Conservation (phyloP, 1,140 invertebrate species). For the Teleogryllus occipitalis region DNA sequence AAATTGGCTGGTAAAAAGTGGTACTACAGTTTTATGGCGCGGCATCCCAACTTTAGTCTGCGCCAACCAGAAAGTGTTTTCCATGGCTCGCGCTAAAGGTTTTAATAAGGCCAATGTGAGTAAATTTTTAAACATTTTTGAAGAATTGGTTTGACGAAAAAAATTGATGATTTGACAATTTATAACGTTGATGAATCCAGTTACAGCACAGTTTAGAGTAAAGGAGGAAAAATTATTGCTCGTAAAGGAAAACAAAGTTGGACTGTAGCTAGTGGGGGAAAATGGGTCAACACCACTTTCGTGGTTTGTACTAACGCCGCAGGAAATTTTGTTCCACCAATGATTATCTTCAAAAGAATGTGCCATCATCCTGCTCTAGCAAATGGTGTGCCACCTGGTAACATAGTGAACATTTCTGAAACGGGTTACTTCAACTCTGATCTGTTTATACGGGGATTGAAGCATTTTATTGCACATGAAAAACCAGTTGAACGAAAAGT, state of each 20-base stretch:
- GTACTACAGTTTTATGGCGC: not conserved
- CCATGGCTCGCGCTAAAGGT: slow-evolving; percentile 30
- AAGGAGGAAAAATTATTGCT: not conserved
- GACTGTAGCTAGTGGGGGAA: not conserved
- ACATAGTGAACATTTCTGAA: not conserved
- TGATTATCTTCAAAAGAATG: not conserved
- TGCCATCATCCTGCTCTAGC: not conserved
- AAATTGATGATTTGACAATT: slow-evolving; percentile 31
- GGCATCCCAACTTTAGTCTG: not conserved
- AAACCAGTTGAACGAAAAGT: not conserved
- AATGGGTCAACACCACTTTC: not conserved
- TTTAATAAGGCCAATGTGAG: slow-evolving; percentile 32
- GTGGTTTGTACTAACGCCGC: not conserved
- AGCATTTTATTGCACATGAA: not conserved
- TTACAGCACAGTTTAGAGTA: not conserved
- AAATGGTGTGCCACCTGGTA: not conserved
- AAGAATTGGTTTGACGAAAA: slow-evolving; percentile 28
- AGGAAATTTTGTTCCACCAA: not conserved
- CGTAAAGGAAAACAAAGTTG: not conserved
- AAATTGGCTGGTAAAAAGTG: not conserved
- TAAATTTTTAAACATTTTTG: slow-evolving; percentile 28
- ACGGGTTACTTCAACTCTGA: not conserved
- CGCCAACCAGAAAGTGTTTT: slow-evolving; percentile 20
- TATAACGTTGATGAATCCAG: not conserved
- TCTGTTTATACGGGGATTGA: not conserved